Conservation (phyloP, 2,113 vertebrate species). For the Scolopax mira region DNA sequence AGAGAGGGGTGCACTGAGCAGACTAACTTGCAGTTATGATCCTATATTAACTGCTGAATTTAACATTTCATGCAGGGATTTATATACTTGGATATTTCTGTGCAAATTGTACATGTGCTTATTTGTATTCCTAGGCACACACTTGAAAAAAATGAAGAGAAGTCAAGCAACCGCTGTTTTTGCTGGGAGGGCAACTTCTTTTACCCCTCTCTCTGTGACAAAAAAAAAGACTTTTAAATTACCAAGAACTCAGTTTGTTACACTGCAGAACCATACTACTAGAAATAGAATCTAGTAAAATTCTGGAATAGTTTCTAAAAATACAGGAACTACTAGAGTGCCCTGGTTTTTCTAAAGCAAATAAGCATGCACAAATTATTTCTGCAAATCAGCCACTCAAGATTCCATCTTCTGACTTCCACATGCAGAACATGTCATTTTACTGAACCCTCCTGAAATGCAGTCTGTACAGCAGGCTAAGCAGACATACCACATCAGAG, state of each 20-base stretch:
- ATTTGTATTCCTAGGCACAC: not conserved
- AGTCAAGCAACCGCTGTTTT: not conserved
- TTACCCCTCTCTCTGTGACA: not conserved
- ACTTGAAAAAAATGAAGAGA: not conserved
- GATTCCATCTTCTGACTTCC: not conserved
- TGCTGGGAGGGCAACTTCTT: not conserved
- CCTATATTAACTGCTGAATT: not conserved
- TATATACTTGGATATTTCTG: not conserved
- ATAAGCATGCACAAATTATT: not conserved
- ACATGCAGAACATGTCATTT: not conserved
- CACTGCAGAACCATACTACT: not conserved
- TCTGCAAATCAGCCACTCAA: not conserved
- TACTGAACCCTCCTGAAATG: not conserved
- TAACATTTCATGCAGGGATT: not conserved
- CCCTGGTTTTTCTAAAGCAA: not conserved
- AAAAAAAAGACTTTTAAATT: conserved; percentile 1
- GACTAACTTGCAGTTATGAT: not conserved
- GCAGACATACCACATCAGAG: not conserved
- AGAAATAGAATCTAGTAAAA: not conserved
- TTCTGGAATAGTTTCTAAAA: not conserved
- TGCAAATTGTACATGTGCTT: not conserved
- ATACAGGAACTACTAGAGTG: not conserved
- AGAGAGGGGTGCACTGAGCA: not conserved
- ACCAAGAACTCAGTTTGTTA: conserved; percentile 9
- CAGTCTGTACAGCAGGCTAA: not conserved